Base-by-base conservation (phyloP, 2,888 invertebrate genomes). In the Rhamnusium bicolor region DNA sequence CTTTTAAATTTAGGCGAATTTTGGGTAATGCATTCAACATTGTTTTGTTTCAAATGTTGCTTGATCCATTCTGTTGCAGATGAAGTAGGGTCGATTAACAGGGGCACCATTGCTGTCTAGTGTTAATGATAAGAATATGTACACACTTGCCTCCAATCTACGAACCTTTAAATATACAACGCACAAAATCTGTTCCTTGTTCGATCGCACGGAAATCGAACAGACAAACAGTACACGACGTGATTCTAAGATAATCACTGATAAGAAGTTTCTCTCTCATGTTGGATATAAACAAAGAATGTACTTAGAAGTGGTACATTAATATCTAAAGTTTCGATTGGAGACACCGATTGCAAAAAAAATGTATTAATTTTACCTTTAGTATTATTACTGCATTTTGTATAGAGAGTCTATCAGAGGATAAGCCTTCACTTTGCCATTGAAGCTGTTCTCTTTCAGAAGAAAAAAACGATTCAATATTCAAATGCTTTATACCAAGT, bases 61-160 rank as follows among this genome's bases (percentile, higher is more conserved):
- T 92, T 92, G 0, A 98, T 88, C 98, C 98, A 98, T 40, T 92
- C 90, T 0, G 93, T 90, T 0, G 97, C 96, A 7, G 94, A 92
- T 2, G 94, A 94, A 0, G 96, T 95, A 0, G 99, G 97, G 88
- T 99, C 99, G 54, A 99, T 90, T 51, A 99, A 89, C 67, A 98
- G 90, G 0, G 98, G 95, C 0, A 93, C 91, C 80, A 92, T 90
- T 27, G 91, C 91, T 7, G 82, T 79, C 86, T 87, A 73, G 40
- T 40, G 2, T 2, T n/a, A n/a, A 84, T 84, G 18, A 58, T 56
- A 27, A n/a, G n/a, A n/a, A n/a, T n/a, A n/a, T n/a, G 12, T 40
- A 46, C 54, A 71, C 58, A 69, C 2, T n/a, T n/a, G n/a, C n/a
- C n/a, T n/a, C n/a, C n/a, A n/a, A n/a, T n/a, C n/a, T n/a, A n/a